phyloP scores from a whole-genome alignment of 92 coral and sea anemone genomes.

The Zoanthus sociatus region DNA sequence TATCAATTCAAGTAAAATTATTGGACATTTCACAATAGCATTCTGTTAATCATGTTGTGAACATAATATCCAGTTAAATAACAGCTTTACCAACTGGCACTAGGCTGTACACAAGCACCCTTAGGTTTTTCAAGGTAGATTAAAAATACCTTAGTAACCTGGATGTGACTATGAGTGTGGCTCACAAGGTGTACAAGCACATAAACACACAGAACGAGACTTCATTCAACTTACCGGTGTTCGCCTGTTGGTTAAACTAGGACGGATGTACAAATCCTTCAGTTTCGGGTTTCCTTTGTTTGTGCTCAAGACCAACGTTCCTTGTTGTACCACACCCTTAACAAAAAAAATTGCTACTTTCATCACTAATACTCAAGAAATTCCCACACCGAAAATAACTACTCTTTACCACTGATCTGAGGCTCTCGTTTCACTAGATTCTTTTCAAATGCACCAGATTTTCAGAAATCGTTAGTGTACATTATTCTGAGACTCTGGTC shows the following conservation, averaged over 20 bases:
- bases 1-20: no score
- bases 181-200: not conserved
- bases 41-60: no score
- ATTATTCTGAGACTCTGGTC: not conserved
- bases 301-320: slow-evolving; percentile 82
- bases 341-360: not conserved
- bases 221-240: slow-evolving; percentile 73
- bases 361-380: not conserved
- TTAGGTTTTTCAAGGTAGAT: no score
- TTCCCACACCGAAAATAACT: no score
- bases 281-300: slow-evolving; percentile 94
- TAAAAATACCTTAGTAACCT: no score
- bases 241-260: slow-evolving; percentile 87
- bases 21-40: no score
- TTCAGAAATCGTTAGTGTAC: not conserved
- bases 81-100: no score
- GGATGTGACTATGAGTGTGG: not conserved
- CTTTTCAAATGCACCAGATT: not conserved
- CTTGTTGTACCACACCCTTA: slow-evolving; percentile 98
- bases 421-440: no score
- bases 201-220: not conserved
- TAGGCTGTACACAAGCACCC: no score
- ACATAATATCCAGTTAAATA: no score
- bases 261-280: slow-evolving; percentile 97
- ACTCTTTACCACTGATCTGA: no score